phyloP scores from a whole-genome alignment of 1,140 invertebrate genomes.

The Antheraea mylitta region DNA sequence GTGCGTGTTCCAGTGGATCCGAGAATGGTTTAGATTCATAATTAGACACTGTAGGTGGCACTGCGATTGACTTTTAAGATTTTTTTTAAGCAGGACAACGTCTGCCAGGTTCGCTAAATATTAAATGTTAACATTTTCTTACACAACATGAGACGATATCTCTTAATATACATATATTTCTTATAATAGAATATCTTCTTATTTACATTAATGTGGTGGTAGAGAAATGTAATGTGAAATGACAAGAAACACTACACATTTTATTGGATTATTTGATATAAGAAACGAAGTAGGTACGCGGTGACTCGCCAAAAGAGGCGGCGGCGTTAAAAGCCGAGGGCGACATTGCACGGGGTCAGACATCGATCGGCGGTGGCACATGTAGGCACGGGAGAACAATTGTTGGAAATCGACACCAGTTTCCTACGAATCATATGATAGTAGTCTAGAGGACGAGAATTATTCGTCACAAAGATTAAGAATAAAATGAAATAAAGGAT shows the following conservation, averaged over 20 bases:
- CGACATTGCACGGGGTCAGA: slow-evolving; percentile 60
- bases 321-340: slow-evolving; percentile 47
- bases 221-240: background rate
- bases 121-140: no score
- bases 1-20: no score
- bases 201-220: background rate
- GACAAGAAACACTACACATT: background rate
- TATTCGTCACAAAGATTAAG: background rate
- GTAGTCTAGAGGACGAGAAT: background rate
- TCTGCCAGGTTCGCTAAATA: no score
- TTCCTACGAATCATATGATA: background rate
- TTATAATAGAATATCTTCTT: no score
- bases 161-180: no score
- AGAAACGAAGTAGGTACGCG: slow-evolving; percentile 24
- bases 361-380: slow-evolving; percentile 55
- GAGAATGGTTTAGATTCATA: no score
- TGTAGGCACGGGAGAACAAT: slow-evolving; percentile 31
- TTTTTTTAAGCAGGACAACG: no score
- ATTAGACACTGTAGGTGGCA: no score
- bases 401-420: slow-evolving; percentile 18
- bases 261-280: slow-evolving; percentile 9
- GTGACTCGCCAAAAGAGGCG: slow-evolving; percentile 44
- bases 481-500: background rate
- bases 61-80: no score
- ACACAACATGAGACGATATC: no score